These are phyloP conservation scores for Andrena bucephala DNA, from an alignment of 2,888 invertebrate species.

Conservation along the genomic window DNA sequence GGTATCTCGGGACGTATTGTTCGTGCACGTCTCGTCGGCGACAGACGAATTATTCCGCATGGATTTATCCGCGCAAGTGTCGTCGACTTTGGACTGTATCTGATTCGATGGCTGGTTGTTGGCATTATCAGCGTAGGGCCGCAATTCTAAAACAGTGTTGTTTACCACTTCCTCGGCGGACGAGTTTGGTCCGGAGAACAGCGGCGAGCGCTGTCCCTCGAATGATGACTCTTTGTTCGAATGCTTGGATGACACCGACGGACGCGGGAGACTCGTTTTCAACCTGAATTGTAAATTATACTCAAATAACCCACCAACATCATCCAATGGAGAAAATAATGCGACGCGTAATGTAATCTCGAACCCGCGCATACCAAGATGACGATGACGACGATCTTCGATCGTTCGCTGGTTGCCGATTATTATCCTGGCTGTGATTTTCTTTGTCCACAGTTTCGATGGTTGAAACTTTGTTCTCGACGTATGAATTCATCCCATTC, in stretches of 20 bases:
- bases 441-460: constrained; percentile 76
- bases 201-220: constrained; percentile 69
- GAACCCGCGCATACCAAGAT: constrained; percentile 67
- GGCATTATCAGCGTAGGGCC: constrained; percentile 57
- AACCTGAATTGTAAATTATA: constrained; percentile 67
- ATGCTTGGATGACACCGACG: constrained; percentile 34
- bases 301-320: neutral
- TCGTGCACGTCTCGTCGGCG: constrained; percentile 67
- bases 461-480: constrained; percentile 9
- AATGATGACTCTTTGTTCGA: constrained; percentile 69
- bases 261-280: constrained; percentile 72
- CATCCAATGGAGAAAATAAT: neutral
- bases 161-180: constrained; percentile 75
- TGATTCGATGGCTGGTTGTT: constrained; percentile 18
- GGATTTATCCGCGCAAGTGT: constrained; percentile 49
- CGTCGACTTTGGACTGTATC: constrained; percentile 33
- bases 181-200: constrained; percentile 66
- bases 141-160: constrained; percentile 81
- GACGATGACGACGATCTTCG: constrained; percentile 72
- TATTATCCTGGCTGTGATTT: constrained; percentile 74
- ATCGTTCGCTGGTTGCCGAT: constrained; percentile 59
- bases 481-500: constrained; percentile 32
- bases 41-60: constrained; percentile 62
- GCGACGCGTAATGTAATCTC: no score
- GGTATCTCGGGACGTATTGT: constrained; percentile 65